Base-by-base conservation (phyloP, 2,888 invertebrate genomes). In the Suillia variegata region DNA sequence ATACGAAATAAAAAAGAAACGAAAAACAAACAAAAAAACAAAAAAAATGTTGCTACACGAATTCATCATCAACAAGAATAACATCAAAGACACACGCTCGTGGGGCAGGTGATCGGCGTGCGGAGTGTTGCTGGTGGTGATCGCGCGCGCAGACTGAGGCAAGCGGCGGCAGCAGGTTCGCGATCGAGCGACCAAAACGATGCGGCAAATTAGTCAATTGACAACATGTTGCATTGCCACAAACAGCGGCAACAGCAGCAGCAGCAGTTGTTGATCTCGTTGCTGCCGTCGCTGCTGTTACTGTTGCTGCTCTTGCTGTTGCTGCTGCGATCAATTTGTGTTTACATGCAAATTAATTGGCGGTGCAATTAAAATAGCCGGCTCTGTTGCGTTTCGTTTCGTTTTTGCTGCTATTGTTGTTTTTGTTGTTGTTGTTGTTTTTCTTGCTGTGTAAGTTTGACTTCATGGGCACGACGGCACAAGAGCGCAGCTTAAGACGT, bases 341-440 rank as follows among this genome's bases (percentile, higher is more conserved):
- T 69, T 69, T 69, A 68, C 67, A 69, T 68, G 68, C 69, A 69
- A 69, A 67, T 64, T 64, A 65, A 67, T 63, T 65, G 62, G 64
- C 58, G 62, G 62, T 59, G 61, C 65, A 67, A 65, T 67, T 67
- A 67, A 67, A 67, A 65, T 58, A 58, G 61, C 45, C 57, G 61
- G 34, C 49, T 51, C 38, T 20, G 48, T 50, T 33, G 24, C n/a
- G 8, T 51, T 53, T 13, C 8, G 17, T 17, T 53, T 20, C 33
- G 20, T 20, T 34, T 15, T 33, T 4, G 12, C 18, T 21, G 17
- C 22, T 21, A n/a, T 17, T 48, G 10, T 21, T 3, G 21, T 34
- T 53, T 17, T 53, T 53, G 38, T 53, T 20, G 33, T 34, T 34
- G 52, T 33, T 53, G 52, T 53, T 52, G 50, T 13, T 50, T 24